Evolutionary conservation across 2,797 vertebrate species (phyloP).

Genomic region (Phalanger gymnotis): DNA sequence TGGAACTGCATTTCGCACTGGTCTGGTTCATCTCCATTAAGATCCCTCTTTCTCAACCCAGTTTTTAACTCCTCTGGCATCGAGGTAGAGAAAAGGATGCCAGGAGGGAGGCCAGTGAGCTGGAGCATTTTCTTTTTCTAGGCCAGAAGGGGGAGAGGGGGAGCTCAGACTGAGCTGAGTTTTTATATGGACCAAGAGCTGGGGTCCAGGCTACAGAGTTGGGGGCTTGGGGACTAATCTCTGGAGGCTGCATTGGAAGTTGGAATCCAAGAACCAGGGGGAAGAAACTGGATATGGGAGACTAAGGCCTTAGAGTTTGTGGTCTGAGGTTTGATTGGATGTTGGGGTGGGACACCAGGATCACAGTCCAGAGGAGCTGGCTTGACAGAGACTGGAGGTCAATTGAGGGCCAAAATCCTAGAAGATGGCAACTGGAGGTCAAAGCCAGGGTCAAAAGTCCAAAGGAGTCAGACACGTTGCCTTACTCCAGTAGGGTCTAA

Average conservation of each 20-base stretch:
- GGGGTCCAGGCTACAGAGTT: neutral
- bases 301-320: neutral
- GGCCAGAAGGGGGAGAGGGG: neutral
- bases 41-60: neutral
- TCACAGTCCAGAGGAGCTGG: neutral
- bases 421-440: neutral
- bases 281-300: neutral
- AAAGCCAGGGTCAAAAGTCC: neutral
- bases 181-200: neutral
- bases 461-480: neutral
- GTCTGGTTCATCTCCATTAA: neutral
- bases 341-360: neutral
- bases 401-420: neutral
- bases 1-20: neutral
- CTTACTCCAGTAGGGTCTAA: neutral
- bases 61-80: neutral
- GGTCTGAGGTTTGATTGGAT: neutral
- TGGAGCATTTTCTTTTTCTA: neutral
- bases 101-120: neutral
- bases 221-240: neutral
- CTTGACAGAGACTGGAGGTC: neutral
- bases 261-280: neutral
- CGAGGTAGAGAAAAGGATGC: neutral
- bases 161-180: no score
- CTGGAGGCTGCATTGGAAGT: neutral